phyloP scores from a whole-genome alignment of 1,140 invertebrate species.

The Solenopsis invicta region DNA sequence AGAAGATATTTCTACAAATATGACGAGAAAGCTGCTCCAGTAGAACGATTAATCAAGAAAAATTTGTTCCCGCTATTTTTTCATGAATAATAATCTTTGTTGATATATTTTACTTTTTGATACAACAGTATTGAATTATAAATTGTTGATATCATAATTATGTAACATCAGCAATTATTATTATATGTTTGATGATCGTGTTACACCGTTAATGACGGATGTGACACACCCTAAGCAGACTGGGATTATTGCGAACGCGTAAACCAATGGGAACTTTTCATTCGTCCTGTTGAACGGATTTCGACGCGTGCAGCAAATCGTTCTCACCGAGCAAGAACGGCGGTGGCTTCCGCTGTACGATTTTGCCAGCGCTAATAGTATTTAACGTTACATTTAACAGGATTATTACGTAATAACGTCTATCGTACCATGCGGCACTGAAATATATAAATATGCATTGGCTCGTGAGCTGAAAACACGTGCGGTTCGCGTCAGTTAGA shows the following conservation, averaged over 20 bases:
- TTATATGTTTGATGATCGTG: conserved; percentile 13
- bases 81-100: not conserved
- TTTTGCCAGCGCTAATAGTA: conserved; percentile 69
- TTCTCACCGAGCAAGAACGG: conserved; percentile 64
- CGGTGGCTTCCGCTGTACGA: conserved; percentile 51
- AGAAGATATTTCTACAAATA: not conserved
- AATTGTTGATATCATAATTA: conserved; percentile 13
- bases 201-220: not conserved
- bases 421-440: conserved; percentile 64
- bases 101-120: not conserved
- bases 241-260: conserved; percentile 25
- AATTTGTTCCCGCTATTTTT: not conserved
- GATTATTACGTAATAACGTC: conserved; percentile 78
- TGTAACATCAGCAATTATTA: too few species aligned
- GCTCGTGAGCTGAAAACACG: conserved; percentile 71
- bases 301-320: conserved; percentile 35
- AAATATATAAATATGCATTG: conserved; percentile 77
- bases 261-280: conserved; percentile 56
- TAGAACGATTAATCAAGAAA: not conserved
- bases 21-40: not conserved
- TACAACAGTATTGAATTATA: not conserved
- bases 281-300: conserved; percentile 35
- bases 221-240: conserved; percentile 34
- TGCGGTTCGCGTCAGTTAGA: conserved; percentile 55
- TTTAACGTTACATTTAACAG: conserved; percentile 78